A percentile compares a stretch with the other conserved stretches of the same genome.
phyloP scores from a whole-genome alignment of 1,140 invertebrate species.

The Aphaenogaster ashmeadi region DNA sequence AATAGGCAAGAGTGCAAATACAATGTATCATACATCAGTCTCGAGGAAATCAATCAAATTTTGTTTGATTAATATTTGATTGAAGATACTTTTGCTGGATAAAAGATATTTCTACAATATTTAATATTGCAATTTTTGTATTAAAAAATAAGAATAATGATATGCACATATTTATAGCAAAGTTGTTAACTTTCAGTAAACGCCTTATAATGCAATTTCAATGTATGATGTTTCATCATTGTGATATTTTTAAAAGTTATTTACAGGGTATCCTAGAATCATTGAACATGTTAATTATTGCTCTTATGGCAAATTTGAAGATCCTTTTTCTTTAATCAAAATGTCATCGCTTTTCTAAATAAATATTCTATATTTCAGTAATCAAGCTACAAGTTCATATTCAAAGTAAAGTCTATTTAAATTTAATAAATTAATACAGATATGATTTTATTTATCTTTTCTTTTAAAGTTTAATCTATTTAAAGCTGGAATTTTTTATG shows the following conservation, averaged over 20 bases:
- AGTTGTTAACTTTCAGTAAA: slow-evolving; percentile 1
- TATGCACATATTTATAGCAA: slow-evolving; percentile 15
- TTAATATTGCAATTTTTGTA: slow-evolving; percentile 6
- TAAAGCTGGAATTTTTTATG: neutral
- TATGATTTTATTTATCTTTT: neutral
- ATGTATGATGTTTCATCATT: neutral
- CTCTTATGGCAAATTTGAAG: neutral
- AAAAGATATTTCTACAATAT: neutral
- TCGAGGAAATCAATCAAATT: neutral
- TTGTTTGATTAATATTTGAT: neutral
- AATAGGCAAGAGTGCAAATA: neutral
- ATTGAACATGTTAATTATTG: neutral
- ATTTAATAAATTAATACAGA: neutral
- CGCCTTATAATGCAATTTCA: slow-evolving; percentile 4
- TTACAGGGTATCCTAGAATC: neutral
- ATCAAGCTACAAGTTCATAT: neutral
- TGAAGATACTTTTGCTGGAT: neutral
- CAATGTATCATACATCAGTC: neutral
- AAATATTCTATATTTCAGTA: neutral
- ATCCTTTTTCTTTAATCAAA: neutral
- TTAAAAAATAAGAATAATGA: slow-evolving; percentile 17
- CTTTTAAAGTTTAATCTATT: neutral
- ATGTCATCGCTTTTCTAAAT: neutral
- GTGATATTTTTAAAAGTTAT: neutral
- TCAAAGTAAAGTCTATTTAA: neutral